Percentiles rank a stretch among this genome's conserved stretches.
phyloP scores from a whole-genome alignment of 2,888 invertebrate species.

The Cryptus viduatorius region DNA sequence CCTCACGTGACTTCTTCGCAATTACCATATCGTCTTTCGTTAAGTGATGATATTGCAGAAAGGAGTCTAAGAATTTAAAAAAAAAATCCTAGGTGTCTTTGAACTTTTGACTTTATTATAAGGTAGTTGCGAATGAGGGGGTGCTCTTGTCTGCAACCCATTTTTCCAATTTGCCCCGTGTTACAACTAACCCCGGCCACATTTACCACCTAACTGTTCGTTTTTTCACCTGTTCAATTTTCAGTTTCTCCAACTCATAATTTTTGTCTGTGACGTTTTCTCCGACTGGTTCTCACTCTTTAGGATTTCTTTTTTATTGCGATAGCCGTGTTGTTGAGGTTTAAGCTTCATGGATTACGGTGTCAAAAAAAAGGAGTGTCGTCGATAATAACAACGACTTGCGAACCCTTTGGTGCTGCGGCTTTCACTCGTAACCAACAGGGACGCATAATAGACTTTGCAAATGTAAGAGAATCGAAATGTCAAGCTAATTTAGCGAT shows the following conservation, averaged over 20 bases:
- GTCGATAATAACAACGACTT: slow-evolving; percentile 1
- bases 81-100: not conserved
- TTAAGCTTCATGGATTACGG: not conserved
- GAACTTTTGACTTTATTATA: too few relatives aligned
- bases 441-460: slow-evolving; percentile 5
- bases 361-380: not conserved
- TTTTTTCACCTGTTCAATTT: too few relatives aligned
- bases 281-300: not conserved
- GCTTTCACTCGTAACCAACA: slow-evolving; percentile 38
- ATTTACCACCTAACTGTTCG: too few relatives aligned
- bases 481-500: slow-evolving; percentile 51
- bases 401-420: slow-evolving; percentile 6
- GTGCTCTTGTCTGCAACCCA: not conserved
- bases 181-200: too few relatives aligned
- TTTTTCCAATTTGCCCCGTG: too few relatives aligned
- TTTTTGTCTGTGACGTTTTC: not conserved
- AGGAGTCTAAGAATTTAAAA: not conserved
- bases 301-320: not conserved
- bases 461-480: slow-evolving; percentile 39
- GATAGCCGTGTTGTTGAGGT: not conserved
- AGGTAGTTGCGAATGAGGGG: not conserved
- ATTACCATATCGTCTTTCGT: not conserved
- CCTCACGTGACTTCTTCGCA: not conserved
- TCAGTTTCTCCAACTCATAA: too few relatives aligned
- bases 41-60: not conserved